phyloP scores from a whole-genome alignment of 2,113 vertebrate species.

The Pristiophorus japonicus region DNA sequence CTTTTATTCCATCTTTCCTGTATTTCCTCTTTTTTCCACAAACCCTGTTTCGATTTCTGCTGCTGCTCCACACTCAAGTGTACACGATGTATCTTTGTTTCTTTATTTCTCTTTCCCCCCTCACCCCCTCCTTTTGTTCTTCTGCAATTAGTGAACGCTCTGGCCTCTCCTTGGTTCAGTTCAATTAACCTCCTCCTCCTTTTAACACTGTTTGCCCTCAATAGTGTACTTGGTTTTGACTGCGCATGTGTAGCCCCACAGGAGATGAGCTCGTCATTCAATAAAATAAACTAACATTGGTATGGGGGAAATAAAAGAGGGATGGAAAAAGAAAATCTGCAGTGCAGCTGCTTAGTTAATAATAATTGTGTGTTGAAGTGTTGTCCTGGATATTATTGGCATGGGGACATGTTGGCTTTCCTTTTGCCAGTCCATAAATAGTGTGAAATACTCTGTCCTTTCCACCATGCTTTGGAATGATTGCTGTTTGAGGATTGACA shows the following conservation, averaged over 20 bases:
- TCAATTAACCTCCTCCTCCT: neutral
- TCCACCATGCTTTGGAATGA: neutral
- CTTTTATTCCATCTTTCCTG: neutral
- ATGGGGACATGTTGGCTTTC: neutral
- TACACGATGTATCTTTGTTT: neutral
- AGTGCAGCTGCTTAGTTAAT: conserved; percentile 5
- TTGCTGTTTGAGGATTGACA: neutral
- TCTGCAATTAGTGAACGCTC: neutral
- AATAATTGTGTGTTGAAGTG: neutral
- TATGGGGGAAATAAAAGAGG: no score
- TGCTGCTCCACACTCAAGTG: neutral
- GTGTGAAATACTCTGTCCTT: neutral
- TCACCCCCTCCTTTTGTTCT: neutral
- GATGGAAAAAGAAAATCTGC: neutral
- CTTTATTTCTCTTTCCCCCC: no score
- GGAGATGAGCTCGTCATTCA: neutral
- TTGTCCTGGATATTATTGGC: conserved; percentile 1
- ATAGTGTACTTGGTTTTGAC: neutral
- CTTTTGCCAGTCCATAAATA: conserved; percentile 18
- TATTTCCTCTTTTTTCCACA: neutral
- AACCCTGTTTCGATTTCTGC: neutral
- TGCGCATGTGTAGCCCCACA: neutral
- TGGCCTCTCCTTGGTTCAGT: neutral
- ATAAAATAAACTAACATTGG: neutral
- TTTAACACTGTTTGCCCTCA: neutral